phyloP scores from a whole-genome alignment of 1,140 invertebrate species.

The Drosophila suzukii region DNA sequence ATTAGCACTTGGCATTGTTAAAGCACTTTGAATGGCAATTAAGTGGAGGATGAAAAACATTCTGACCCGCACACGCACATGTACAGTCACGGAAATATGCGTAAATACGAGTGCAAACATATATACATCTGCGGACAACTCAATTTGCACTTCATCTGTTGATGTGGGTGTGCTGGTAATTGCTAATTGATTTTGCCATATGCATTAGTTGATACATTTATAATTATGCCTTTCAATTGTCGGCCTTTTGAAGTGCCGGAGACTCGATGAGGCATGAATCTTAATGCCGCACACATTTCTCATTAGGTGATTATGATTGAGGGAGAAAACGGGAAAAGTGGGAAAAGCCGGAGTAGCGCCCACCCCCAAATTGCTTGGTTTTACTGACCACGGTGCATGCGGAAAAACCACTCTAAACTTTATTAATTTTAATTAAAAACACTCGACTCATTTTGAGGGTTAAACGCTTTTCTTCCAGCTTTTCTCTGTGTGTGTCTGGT shows the following conservation, averaged over 20 bases:
- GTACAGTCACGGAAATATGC: neutral
- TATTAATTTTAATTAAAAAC: conserved; percentile 83
- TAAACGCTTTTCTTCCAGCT: conserved; percentile 43
- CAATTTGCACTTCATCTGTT: conserved; percentile 71
- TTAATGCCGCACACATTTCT: conserved; percentile 45
- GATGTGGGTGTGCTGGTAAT: conserved; percentile 41
- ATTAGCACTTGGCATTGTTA: conserved; percentile 67
- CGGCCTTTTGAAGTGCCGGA: conserved; percentile 47
- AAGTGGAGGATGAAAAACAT: conserved; percentile 64
- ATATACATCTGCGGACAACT: conserved; percentile 40
- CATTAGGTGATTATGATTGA: conserved; percentile 56
- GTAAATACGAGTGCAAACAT: conserved; percentile 10
- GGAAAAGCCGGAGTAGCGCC: neutral
- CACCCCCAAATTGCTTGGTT: neutral
- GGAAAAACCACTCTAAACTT: conserved; percentile 76
- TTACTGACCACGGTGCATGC: conserved; percentile 14
- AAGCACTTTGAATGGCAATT: conserved; percentile 68
- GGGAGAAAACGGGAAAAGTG: neutral
- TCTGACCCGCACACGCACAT: conserved; percentile 13
- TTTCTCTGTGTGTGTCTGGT: conserved; percentile 17
- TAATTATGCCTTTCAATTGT: conserved; percentile 71
- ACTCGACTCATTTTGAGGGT: conserved; percentile 76
- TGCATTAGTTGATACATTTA: conserved; percentile 78
- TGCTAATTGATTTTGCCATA: conserved; percentile 79
- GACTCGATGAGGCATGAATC: conserved; percentile 26